phyloP scores from a whole-genome alignment of 2,888 invertebrate genomes.

The Acleris sparsana region DNA sequence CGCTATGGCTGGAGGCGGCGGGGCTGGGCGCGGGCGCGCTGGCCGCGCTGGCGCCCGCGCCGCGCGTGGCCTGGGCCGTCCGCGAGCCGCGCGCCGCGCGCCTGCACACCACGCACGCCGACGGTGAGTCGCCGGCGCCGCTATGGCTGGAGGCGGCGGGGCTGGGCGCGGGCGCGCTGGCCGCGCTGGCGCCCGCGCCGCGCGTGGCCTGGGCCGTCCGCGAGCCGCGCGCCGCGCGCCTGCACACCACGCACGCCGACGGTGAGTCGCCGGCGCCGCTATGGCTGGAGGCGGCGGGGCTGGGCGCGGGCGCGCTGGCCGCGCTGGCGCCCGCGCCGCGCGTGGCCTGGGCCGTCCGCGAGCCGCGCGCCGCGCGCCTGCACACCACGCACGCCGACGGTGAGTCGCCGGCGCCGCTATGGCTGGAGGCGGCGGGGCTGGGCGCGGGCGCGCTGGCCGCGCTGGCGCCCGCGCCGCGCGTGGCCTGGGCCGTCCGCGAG shows the following conservation, averaged over 20 bases:
- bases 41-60: constrained; percentile 65
- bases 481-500: constrained; percentile 70
- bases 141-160: constrained; percentile 67
- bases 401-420: constrained; percentile 59
- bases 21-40: constrained; percentile 60
- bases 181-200: constrained; percentile 67
- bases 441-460: constrained; percentile 60
- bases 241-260: constrained; percentile 66
- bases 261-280: constrained; percentile 62
- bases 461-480: constrained; percentile 67
- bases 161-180: constrained; percentile 59
- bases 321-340: constrained; percentile 68
- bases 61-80: constrained; percentile 68
- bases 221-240: constrained; percentile 61
- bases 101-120: constrained; percentile 64
- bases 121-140: constrained; percentile 62
- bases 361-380: constrained; percentile 61
- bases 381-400: constrained; percentile 68
- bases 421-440: constrained; percentile 65
- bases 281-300: constrained; percentile 65
- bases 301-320: constrained; percentile 60
- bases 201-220: constrained; percentile 68
- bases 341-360: constrained; percentile 68
- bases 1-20: constrained; percentile 66
- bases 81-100: constrained; percentile 64